These are phyloP conservation scores for Microplitis deprimator DNA, from an alignment of 2,888 invertebrate species.

Conservation along the genomic window DNA sequence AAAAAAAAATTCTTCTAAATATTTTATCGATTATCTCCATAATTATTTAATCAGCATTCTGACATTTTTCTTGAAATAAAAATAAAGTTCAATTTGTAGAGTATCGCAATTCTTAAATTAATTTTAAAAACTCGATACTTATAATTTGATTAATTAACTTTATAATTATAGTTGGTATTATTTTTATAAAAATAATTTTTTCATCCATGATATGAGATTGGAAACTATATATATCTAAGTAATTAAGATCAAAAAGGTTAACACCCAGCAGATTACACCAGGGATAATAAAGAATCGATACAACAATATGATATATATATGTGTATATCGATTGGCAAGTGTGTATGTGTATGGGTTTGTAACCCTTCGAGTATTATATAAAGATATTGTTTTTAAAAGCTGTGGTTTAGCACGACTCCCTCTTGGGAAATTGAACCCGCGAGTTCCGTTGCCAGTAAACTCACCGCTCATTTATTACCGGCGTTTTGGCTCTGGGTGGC, in stretches of 20 bases:
- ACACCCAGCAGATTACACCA: constrained; percentile 8
- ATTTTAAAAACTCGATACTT: too few species aligned
- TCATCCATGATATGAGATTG: too few species aligned
- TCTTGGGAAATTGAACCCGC: constrained; percentile 66
- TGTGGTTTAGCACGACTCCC: constrained; percentile 63
- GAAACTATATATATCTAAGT: neutral
- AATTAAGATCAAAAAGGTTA: neutral
- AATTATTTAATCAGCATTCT: too few species aligned
- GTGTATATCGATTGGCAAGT: neutral
- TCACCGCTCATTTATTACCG: constrained; percentile 68
- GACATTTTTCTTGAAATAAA: too few species aligned
- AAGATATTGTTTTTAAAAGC: constrained; percentile 66
- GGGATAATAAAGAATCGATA: constrained; percentile 13
- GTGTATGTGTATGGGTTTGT: neutral
- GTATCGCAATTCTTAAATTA: too few species aligned
- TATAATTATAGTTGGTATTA: too few species aligned
- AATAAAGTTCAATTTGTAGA: too few species aligned
- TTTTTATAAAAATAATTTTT: too few species aligned
- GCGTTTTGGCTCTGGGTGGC: constrained; percentile 67
- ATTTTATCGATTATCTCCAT: too few species aligned
- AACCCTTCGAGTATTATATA: constrained; percentile 13
- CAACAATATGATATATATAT: neutral
- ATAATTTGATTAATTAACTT: too few species aligned
- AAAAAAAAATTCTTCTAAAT: too few species aligned
- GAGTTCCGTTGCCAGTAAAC: constrained; percentile 60